Evolutionary conservation across 1,140 invertebrate species (phyloP), one percentile per base, ranked within the genome.

Genomic region (Drosophila sechellia): DNA sequence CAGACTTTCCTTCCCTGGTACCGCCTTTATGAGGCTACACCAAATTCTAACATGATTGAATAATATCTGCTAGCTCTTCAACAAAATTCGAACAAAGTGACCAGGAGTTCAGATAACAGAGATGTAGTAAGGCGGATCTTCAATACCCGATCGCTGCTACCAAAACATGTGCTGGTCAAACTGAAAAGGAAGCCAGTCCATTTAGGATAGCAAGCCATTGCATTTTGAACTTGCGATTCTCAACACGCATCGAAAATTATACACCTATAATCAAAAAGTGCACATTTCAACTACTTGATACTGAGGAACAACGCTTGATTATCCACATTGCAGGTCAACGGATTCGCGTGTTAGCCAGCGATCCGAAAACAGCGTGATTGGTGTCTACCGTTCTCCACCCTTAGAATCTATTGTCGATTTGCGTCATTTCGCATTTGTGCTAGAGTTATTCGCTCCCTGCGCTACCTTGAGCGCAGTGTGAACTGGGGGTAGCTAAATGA

Each of bases 401-500:
- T 40, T 40, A 39, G 17, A 58, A 55, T 40, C 61, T 15, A 31
- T 31, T 22, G 58, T 11, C 27, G 0, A 1, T 31, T 12, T 57
- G 54, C 31, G 8, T 58, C 42, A 54, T 22, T 54, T 3, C 31
- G 2, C 31, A 6, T 12, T 31, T 63, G 40, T 31, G 31, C 6
- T 31, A 31, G 31, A 8, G 6, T 8, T 31, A 31, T 31, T 72
- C 52, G 66, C 79, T 84, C 46, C 37, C 39, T 22, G 76, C 83
- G 83, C 83, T 79, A 81, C 74, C 86, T 86, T 86, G 86, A 61
- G 78, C 79, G 78, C 66, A 79, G 79, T 87, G 74, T 87, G 83
- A 86, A 80, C 46, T 60, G 76, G 40, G 69, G 74, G 64, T 75
- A 87, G 70, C 78, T 72, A 86, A 81, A 71, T 86, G 81, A 86